Conservation (phyloP, 2,113 vertebrate genomes). For the Podocnemis expansa region DNA sequence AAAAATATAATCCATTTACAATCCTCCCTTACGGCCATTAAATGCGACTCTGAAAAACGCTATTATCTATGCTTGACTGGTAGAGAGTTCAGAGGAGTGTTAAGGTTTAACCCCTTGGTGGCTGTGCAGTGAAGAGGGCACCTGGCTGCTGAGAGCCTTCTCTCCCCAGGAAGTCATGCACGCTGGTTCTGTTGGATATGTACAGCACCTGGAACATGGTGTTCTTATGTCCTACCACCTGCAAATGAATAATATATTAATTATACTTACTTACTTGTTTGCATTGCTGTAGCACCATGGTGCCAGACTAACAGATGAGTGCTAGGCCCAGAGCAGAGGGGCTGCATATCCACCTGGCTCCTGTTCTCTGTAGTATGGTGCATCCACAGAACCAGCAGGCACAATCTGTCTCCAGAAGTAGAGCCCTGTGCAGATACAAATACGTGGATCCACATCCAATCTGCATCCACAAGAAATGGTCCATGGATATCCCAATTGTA, state of each 20-base stretch:
- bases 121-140: fast-evolving
- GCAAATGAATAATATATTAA: background rate
- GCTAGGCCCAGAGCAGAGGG: fast-evolving
- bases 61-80: constrained; percentile 19
- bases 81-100: background rate
- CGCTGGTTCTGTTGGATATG: background rate
- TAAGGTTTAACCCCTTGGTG: background rate
- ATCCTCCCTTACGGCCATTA: background rate
- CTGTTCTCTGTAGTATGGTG: background rate
- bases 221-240: background rate
- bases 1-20: constrained; percentile 26
- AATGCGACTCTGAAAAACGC: background rate
- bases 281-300: background rate
- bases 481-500: no score
- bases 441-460: no score
- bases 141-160: background rate
- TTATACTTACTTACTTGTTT: background rate
- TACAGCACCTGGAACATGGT: fast-evolving
- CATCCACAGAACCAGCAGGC: background rate
- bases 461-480: no score
- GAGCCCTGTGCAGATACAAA: no score
- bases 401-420: background rate
- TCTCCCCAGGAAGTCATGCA: fast-evolving
- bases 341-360: fast-evolving
- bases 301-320: background rate